Conservation (phyloP, 2,888 invertebrate genomes). For the Andrena chrysosceles region DNA sequence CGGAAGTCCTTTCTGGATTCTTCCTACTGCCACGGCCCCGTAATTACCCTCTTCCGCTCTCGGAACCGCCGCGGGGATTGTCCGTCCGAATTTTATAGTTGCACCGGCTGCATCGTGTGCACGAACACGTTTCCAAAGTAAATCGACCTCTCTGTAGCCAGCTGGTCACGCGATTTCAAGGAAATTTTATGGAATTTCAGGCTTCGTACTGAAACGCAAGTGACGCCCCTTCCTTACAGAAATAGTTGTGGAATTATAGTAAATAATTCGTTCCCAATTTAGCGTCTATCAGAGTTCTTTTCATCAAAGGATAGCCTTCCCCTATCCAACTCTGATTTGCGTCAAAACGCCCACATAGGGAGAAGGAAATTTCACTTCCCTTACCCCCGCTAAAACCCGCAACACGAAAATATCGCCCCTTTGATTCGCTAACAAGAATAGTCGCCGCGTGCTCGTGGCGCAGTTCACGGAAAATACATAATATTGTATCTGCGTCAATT, state of each 20-base stretch:
- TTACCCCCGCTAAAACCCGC: conserved; percentile 15
- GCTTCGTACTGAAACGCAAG: too few species aligned
- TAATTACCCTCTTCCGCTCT: conserved; percentile 60
- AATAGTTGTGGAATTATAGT: too few species aligned
- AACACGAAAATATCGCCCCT: conserved; percentile 27
- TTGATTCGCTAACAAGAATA: conserved; percentile 14
- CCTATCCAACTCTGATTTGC: conserved; percentile 40
- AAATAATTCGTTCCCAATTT: too few species aligned
- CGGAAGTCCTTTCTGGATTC: conserved; percentile 72
- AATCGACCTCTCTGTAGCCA: not conserved
- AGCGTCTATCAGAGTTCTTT: not conserved
- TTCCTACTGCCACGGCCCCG: conserved; percentile 35
- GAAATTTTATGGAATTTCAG: not conserved
- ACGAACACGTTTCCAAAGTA: conserved; percentile 10
- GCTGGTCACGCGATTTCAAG: not conserved
- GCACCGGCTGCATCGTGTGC: conserved; percentile 30
- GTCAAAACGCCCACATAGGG: conserved; percentile 32
- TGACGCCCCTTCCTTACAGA: too few species aligned
- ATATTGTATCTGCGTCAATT: conserved; percentile 19
- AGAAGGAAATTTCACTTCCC: conserved; percentile 7
- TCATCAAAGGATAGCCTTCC: conserved; percentile 25
- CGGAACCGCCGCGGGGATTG: conserved; percentile 7
- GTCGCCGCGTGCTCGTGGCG: not conserved
- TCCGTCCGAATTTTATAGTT: conserved; percentile 35
- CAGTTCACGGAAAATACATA: not conserved